Evolutionary conservation across 1,140 invertebrate species (phyloP).

Genomic region (Drosophila ficusphila): DNA sequence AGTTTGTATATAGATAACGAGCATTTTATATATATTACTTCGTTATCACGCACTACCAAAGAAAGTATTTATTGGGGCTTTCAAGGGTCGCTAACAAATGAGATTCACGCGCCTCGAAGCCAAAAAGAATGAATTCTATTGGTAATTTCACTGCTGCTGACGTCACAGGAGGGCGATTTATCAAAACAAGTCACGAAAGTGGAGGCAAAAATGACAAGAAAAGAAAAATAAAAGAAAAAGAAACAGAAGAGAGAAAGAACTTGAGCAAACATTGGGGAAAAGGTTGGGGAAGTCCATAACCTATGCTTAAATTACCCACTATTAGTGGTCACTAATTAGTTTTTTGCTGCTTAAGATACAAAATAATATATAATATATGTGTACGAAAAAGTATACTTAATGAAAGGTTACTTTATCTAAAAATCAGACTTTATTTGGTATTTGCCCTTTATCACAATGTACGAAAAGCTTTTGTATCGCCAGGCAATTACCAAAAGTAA

Average conservation of each 20-base stretch:
- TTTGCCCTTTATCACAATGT: neutral
- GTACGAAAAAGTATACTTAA: neutral
- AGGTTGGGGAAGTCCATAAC: neutral
- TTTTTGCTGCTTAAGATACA: no score
- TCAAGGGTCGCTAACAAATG: constrained; percentile 46
- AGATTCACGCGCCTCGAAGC: constrained; percentile 49
- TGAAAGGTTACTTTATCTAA: neutral
- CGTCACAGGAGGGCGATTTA: constrained; percentile 56
- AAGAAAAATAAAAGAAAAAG: neutral
- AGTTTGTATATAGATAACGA: neutral
- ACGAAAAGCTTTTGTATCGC: neutral
- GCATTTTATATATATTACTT: neutral
- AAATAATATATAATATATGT: neutral
- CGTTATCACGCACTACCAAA: constrained; percentile 13
- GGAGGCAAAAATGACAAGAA: neutral
- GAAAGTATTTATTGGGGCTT: constrained; percentile 15
- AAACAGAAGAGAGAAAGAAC: neutral
- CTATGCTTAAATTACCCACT: neutral
- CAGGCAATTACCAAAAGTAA: neutral
- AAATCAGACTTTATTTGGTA: neutral
- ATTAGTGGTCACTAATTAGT: no score
- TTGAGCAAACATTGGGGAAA: neutral
- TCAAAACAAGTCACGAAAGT: constrained; percentile 25
- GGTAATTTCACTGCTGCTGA: constrained; percentile 6
- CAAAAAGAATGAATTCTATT: constrained; percentile 3